Evolutionary conservation across 92 coral and sea anemone genomes (phyloP), one percentile per base, ranked within the genome.

Genomic region (Zoanthus sansibaricus): DNA sequence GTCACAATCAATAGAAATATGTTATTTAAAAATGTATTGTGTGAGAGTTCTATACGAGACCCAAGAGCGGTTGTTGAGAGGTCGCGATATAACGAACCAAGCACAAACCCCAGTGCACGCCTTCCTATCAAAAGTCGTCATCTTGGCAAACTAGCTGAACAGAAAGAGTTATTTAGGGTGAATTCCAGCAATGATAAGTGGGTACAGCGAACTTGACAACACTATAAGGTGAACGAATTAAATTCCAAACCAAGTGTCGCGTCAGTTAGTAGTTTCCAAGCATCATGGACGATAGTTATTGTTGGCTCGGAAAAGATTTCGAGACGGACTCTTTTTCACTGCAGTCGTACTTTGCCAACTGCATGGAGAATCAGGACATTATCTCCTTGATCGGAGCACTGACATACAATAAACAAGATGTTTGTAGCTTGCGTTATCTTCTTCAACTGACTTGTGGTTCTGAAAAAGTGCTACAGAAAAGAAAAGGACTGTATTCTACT

Each of bases 381-480:
- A 15, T 79, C 18, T 61, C 84, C 2, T 14, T 79, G 84, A 61
- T 37, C 12, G 84, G 84, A 32, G 42, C 84, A 37, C 72, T 62
- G 84, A 62, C 73, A 12, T 79, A 61, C 42, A 79, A 58, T 61
- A 25, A 59, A 62, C 44, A 62, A 79, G 72, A 62, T 66, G 1
- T 79, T 30, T 52, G 44, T 9, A 61, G 84, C 55, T 49, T 79
- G 5, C 17, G 12, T 37, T 79, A 30, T 59, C 84, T 79, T 17
- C 84, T 79, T 46, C 72, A 79, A 17, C 71, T 7, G 37, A 79
- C 84, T 15, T 33, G 56, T 16, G 84, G 71, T 20, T 37, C 33
- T 46, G 56, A 79, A 44, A 44, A 10, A 1, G 8, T 42, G 18
- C 13, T 17, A 46, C 17, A 30, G 4, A 62, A 62, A 47, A 79